A percentile compares a stretch with the other conserved stretches of the same genome.
These are phyloP conservation scores for Andrena dorsata DNA, from an alignment of 2,888 invertebrate genomes.

Conservation along the genomic window DNA sequence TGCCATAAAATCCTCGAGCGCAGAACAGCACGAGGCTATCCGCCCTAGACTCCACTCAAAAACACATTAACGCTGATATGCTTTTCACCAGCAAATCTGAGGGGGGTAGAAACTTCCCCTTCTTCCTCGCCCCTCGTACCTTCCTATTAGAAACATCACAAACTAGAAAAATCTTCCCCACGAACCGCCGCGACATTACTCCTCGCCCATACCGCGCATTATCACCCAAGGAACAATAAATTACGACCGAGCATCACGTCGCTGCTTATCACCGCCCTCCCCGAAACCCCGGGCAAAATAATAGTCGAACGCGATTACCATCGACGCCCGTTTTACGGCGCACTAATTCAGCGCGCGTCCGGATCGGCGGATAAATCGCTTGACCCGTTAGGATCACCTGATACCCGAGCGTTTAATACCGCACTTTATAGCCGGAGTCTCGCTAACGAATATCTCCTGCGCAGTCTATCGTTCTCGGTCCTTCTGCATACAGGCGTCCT, in stretches of 20 bases:
- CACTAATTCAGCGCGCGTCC: constrained; percentile 37
- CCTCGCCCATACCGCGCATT: too few relatives aligned
- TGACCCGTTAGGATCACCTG: constrained; percentile 58
- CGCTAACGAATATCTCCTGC: constrained; percentile 58
- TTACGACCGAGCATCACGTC: background rate
- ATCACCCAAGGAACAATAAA: background rate
- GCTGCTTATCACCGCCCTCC: background rate
- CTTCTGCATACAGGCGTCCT: constrained; percentile 23
- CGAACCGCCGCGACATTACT: too few relatives aligned
- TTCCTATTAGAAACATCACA: too few relatives aligned
- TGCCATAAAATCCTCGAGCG: too few relatives aligned
- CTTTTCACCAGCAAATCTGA: too few relatives aligned
- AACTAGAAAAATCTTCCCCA: too few relatives aligned
- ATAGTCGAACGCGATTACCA: constrained; percentile 46
- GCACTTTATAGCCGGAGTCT: constrained; percentile 47
- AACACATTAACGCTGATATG: too few relatives aligned
- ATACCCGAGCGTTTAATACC: constrained; percentile 58
- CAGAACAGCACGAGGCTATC: too few relatives aligned
- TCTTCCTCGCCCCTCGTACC: too few relatives aligned
- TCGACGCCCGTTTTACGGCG: constrained; percentile 17
- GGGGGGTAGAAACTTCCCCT: too few relatives aligned
- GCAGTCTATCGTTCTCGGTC: constrained; percentile 37
- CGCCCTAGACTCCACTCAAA: too few relatives aligned
- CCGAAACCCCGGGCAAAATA: constrained; percentile 25
- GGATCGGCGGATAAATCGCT: constrained; percentile 53